These are phyloP conservation scores for Temnothorax longispinosus DNA, from an alignment of 1,140 invertebrate species.

Conservation along the genomic window DNA sequence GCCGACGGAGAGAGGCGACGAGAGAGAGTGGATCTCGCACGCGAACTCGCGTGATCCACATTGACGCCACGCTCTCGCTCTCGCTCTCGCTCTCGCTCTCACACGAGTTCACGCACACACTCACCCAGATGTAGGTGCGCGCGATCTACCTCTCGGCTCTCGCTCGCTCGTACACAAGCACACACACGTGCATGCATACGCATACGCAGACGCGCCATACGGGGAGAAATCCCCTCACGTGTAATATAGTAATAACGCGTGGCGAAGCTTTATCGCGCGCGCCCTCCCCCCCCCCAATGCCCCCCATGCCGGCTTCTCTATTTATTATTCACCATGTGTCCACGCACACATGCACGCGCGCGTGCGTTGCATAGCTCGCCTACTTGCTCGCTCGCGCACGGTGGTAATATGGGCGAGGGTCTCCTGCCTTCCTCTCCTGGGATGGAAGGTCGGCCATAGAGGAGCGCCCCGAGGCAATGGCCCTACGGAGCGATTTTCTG, in stretches of 20 bases:
- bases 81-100: slow-evolving; percentile 49
- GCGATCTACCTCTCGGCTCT: slow-evolving; percentile 2
- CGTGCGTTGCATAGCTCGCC: background rate
- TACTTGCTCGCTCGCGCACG: slow-evolving; percentile 3
- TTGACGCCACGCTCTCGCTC: slow-evolving; percentile 45
- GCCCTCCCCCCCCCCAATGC: too few species aligned
- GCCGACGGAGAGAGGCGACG: slow-evolving; percentile 14
- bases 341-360: slow-evolving; percentile 54
- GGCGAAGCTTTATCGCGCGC: slow-evolving; percentile 75
- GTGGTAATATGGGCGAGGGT: slow-evolving; percentile 19
- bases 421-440: background rate
- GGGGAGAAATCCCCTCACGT: slow-evolving; percentile 65
- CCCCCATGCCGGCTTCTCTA: slow-evolving; percentile 57
- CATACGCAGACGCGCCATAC: background rate
- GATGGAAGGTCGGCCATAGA: slow-evolving; percentile 23
- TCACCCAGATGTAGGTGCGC: too few species aligned
- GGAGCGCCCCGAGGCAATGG: slow-evolving; percentile 48
- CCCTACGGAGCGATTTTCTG: slow-evolving; percentile 46
- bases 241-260: slow-evolving; percentile 80
- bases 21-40: slow-evolving; percentile 73
- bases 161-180: background rate
- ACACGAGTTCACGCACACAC: background rate
- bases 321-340: slow-evolving; percentile 78
- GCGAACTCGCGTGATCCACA: slow-evolving; percentile 81
- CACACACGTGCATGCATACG: background rate